Percentiles rank a stretch among this genome's conserved stretches.
phyloP scores from a whole-genome alignment of 2,113 vertebrate species.

The Taurulus bubalis region DNA sequence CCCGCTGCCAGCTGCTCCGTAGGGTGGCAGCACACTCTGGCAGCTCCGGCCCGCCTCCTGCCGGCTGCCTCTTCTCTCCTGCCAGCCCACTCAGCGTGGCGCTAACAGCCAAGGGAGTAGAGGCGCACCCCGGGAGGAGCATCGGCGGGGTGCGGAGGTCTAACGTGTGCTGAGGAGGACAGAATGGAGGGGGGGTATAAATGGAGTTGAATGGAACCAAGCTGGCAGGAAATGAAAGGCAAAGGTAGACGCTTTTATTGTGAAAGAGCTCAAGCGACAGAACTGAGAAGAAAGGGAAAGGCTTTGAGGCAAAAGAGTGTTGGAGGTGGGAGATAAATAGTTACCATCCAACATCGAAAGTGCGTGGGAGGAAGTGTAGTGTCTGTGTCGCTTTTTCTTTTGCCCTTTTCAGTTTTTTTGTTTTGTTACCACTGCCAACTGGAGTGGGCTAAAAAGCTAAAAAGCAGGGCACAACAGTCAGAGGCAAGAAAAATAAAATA shows the following conservation, averaged over 20 bases:
- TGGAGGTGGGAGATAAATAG: slow-evolving; percentile 46
- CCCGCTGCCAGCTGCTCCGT: slow-evolving; percentile 53
- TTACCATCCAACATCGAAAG: slow-evolving; percentile 9
- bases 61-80: slow-evolving; percentile 61
- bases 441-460: slow-evolving; percentile 24
- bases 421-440: slow-evolving; percentile 36
- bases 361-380: slow-evolving; percentile 8
- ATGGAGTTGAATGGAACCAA: slow-evolving; percentile 31
- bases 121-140: slow-evolving; percentile 29
- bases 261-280: neutral
- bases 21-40: slow-evolving; percentile 53
- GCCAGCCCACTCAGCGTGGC: slow-evolving; percentile 67
- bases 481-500: neutral
- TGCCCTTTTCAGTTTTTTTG: slow-evolving; percentile 16
- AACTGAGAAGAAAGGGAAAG: slow-evolving; percentile 25
- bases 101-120: slow-evolving; percentile 50
- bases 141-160: neutral
- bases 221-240: slow-evolving; percentile 39
- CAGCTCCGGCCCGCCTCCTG: slow-evolving; percentile 61
- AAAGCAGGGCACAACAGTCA: slow-evolving; percentile 22
- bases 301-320: slow-evolving; percentile 33
- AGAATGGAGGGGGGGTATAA: neutral
- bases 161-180: neutral
- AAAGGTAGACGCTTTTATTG: slow-evolving; percentile 23
- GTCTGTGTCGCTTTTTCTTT: slow-evolving; percentile 36